Conservation (phyloP, 2,113 vertebrate genomes). For the Falcunculus frontatus region DNA sequence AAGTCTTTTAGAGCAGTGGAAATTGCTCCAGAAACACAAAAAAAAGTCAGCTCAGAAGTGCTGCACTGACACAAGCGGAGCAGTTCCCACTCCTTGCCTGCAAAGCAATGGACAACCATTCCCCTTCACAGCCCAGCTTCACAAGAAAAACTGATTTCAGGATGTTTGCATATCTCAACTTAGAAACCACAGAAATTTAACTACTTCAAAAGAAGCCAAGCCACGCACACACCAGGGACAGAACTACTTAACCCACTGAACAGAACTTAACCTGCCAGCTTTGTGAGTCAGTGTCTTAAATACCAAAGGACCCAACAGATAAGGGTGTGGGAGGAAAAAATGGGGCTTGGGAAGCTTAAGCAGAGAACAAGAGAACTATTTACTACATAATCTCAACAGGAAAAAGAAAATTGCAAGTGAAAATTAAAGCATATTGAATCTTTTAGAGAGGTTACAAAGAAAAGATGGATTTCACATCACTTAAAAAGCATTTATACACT, state of each 20-base stretch:
- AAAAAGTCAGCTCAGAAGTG: background rate
- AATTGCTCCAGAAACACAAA: background rate
- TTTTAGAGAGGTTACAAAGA: background rate
- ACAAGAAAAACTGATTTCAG: background rate
- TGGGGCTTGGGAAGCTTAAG: background rate
- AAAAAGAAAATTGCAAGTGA: background rate
- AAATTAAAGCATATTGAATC: background rate
- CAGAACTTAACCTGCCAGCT: conserved; percentile 32
- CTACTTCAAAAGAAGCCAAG: background rate
- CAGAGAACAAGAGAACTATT: conserved; percentile 17
- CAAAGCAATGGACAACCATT: background rate
- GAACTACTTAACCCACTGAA: background rate
- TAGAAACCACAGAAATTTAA: conserved; percentile 6
- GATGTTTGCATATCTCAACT: background rate
- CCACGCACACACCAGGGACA: background rate
- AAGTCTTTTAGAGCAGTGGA: background rate
- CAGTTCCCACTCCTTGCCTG: background rate
- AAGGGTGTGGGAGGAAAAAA: conserved; percentile 46
- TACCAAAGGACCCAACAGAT: conserved; percentile 31
- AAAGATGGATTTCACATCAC: background rate
- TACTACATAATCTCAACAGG: background rate
- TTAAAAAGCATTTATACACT: background rate
- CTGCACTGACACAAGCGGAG: background rate
- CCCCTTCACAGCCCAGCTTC: background rate
- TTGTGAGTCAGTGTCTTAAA: background rate